Evolutionary conservation across 2,113 vertebrate species (phyloP), one percentile per base, ranked within the genome.

Genomic region (Lagopus muta): DNA sequence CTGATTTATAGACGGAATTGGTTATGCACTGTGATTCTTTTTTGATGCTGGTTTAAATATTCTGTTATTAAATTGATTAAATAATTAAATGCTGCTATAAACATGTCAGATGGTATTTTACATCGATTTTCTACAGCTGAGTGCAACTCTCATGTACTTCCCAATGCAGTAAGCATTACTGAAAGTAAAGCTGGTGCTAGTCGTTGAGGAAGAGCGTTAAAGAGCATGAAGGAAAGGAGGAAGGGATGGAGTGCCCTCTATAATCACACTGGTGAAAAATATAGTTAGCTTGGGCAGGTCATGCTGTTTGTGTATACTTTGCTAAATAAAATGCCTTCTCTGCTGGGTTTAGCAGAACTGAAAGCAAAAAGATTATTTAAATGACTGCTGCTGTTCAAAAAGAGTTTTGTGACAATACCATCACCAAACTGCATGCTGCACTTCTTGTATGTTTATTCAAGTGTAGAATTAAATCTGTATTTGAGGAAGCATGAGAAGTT

Each of bases 1-100:
- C 94, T 97, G 95, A 97, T 96, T 95, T 97, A 96, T 96, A 89
- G 90, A 86, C 88, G 78, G 94, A 91, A 93, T 96, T 97, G 89
- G 94, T 94, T 96, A 94, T 96, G 91, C 90, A 79, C 86, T 79
- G 66, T 96, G 94, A 96, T 95, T 97, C 95, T 96, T 90, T 92
- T 95, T 94, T 77, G 64, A 95, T 90, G 69, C 61, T 95, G 74
- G 83, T 93, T 97, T 96, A 97, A 96, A 96, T 95, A 96, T 97
- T 97, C 95, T 95, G 92, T 93, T 97, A 97, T 97, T 95, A 93
- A 97, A 97, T 94, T 95, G 94, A 98, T 97, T 97, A 97, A 97
- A 97, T 97, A 97, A 98, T 98, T 98, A 97, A 97, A 90, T 95
- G 73, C 82, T 82, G 77, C 90, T 96, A 91, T 91, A 97, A 96